Percentiles rank a stretch among this genome's conserved stretches.
phyloP scores from a whole-genome alignment of 2,797 vertebrate genomes.

The Philypnodon macrostomus region DNA sequence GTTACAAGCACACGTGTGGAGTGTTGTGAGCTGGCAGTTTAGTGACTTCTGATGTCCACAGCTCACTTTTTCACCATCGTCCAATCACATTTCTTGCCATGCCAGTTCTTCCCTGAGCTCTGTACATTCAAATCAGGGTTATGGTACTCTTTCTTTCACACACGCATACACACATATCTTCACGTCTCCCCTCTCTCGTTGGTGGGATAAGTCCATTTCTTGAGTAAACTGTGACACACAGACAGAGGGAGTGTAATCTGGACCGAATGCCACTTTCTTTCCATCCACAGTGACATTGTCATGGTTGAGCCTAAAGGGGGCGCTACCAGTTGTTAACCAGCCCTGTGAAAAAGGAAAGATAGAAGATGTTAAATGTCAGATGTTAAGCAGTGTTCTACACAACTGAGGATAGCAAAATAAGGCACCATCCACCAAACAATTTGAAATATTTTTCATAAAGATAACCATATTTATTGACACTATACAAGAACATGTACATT shows the following conservation, averaged over 20 bases:
- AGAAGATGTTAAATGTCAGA: neutral
- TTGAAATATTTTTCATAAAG: no score
- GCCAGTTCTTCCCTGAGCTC: constrained; percentile 73
- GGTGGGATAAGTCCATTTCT: constrained; percentile 62
- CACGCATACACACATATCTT: constrained; percentile 25
- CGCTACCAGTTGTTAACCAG: constrained; percentile 66
- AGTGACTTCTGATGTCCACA: constrained; percentile 49
- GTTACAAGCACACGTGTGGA: constrained; percentile 33
- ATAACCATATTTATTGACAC: no score
- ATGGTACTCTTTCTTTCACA: constrained; percentile 39
- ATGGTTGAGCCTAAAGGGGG: constrained; percentile 59
- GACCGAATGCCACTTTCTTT: constrained; percentile 45
- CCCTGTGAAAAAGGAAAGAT: constrained; percentile 50
- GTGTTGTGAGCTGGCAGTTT: constrained; percentile 69
- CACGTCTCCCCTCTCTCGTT: constrained; percentile 36
- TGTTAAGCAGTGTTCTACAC: neutral
- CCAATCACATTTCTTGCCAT: constrained; percentile 40
- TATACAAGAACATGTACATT: no score
- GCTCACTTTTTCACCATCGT: constrained; percentile 28
- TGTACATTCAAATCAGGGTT: constrained; percentile 71
- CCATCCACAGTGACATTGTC: constrained; percentile 61
- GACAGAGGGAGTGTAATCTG: constrained; percentile 62
- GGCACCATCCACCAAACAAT: no score
- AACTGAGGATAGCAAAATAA: no score
- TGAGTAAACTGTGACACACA: constrained; percentile 67